A percentile compares a stretch with the other conserved stretches of the same genome.
phyloP scores from a whole-genome alignment of 2,888 invertebrate genomes.

The Synanthedon andrenaeformis region DNA sequence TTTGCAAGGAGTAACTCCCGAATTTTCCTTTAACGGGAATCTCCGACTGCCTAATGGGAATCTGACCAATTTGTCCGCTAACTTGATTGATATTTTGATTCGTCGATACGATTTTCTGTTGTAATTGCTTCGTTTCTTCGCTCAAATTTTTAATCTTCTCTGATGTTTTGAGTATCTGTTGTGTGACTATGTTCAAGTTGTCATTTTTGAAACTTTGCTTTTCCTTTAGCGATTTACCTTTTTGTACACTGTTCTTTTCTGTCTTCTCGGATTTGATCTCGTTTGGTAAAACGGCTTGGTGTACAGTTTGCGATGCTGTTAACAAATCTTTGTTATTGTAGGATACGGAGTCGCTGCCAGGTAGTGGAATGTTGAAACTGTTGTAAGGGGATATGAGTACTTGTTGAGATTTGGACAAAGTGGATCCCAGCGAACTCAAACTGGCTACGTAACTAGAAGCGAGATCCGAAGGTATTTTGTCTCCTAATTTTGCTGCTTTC shows the following conservation, averaged over 20 bases:
- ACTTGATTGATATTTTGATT: slow-evolving; percentile 35
- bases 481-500: slow-evolving; percentile 49
- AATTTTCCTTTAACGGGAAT: slow-evolving; percentile 70
- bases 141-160: slow-evolving; percentile 49
- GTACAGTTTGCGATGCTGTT: slow-evolving; percentile 41
- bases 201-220: slow-evolving; percentile 27
- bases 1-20: slow-evolving; percentile 80
- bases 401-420: slow-evolving; percentile 57
- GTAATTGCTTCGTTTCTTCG: slow-evolving; percentile 48
- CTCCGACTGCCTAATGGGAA: slow-evolving; percentile 15
- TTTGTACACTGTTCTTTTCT: slow-evolving; percentile 23
- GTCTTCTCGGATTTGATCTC: slow-evolving; percentile 29
- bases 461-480: slow-evolving; percentile 55
- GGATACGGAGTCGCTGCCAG: slow-evolving; percentile 32
- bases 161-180: slow-evolving; percentile 53
- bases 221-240: slow-evolving; percentile 42
- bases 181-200: slow-evolving; percentile 35
- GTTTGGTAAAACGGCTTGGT: slow-evolving; percentile 35
- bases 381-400: slow-evolving; percentile 29
- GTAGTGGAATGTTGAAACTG: slow-evolving; percentile 27
- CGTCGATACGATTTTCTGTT: slow-evolving; percentile 44
- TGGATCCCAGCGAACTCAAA: slow-evolving; percentile 60
- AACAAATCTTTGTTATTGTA: slow-evolving; percentile 39
- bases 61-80: slow-evolving; percentile 18
- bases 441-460: slow-evolving; percentile 68